A percentile compares a stretch with the other conserved stretches of the same genome.
phyloP scores from a whole-genome alignment of 2,888 invertebrate species.

The Reticulitermes lucifugus region DNA sequence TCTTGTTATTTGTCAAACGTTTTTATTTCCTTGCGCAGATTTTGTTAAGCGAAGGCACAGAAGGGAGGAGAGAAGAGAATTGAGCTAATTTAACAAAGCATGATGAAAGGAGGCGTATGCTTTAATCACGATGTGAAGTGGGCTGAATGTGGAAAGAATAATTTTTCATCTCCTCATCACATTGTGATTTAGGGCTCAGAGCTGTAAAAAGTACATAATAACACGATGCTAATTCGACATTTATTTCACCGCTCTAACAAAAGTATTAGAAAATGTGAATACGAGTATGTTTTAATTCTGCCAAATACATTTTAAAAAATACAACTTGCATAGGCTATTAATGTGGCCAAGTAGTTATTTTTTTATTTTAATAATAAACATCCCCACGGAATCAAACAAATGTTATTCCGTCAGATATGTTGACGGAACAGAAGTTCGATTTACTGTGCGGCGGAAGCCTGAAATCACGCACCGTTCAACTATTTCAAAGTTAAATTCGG shows the following conservation, averaged over 20 bases:
- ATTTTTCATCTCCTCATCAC: conserved; percentile 18
- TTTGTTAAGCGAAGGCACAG: conserved; percentile 20
- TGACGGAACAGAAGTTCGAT: too few species aligned
- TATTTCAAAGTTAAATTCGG: too few species aligned
- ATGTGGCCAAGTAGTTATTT: too few species aligned
- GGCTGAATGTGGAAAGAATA: conserved; percentile 20
- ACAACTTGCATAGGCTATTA: too few species aligned
- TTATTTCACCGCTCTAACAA: neutral
- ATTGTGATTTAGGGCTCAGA: neutral
- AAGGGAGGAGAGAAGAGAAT: conserved; percentile 21
- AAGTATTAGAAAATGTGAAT: neutral
- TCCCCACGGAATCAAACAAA: too few species aligned
- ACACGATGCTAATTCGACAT: neutral
- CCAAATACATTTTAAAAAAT: too few species aligned
- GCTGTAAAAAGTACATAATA: conserved; percentile 3
- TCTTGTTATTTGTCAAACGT: conserved; percentile 40
- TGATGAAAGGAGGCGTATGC: conserved; percentile 17
- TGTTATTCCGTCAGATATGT: too few species aligned
- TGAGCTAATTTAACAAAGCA: conserved; percentile 44
- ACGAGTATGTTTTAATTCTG: neutral
- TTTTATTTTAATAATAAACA: too few species aligned
- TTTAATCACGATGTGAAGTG: conserved; percentile 36
- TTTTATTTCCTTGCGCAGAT: conserved; percentile 38
- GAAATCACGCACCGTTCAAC: too few species aligned
- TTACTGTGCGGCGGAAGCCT: too few species aligned